These are phyloP conservation scores for Bungarus multicinctus DNA, from an alignment of 2,113 vertebrate genomes.

Conservation along the genomic window DNA sequence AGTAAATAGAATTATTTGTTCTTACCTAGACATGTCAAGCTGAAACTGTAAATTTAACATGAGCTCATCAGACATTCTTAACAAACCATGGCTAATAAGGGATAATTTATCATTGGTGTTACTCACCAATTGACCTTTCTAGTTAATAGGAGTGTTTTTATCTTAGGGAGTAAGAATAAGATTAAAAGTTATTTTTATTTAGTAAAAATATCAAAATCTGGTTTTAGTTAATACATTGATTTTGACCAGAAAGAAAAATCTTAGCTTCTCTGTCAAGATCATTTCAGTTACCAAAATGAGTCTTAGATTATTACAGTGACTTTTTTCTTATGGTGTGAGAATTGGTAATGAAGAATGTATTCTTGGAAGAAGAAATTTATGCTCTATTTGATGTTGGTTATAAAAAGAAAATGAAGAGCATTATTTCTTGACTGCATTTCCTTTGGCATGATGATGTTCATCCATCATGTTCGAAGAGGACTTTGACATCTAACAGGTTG, in stretches of 20 bases:
- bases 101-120: neutral
- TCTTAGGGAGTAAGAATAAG: neutral
- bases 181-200: neutral
- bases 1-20: neutral
- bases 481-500: too few relatives aligned
- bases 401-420: neutral
- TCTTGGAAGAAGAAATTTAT: neutral
- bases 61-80: neutral
- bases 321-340: neutral
- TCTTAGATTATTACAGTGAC: neutral
- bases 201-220: neutral
- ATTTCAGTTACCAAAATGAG: neutral
- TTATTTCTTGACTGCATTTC: neutral
- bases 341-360: neutral
- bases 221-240: neutral
- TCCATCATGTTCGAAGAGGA: too few relatives aligned
- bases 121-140: neutral
- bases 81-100: neutral
- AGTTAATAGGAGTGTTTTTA: neutral
- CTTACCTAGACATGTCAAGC: neutral
- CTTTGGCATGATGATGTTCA: neutral
- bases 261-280: neutral
- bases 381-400: neutral
- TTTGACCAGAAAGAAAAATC: neutral
- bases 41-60: neutral